A percentile compares a stretch with the other conserved stretches of the same genome.
Conservation (phyloP, 2,797 vertebrate genomes). For the Vultur gryphus region DNA sequence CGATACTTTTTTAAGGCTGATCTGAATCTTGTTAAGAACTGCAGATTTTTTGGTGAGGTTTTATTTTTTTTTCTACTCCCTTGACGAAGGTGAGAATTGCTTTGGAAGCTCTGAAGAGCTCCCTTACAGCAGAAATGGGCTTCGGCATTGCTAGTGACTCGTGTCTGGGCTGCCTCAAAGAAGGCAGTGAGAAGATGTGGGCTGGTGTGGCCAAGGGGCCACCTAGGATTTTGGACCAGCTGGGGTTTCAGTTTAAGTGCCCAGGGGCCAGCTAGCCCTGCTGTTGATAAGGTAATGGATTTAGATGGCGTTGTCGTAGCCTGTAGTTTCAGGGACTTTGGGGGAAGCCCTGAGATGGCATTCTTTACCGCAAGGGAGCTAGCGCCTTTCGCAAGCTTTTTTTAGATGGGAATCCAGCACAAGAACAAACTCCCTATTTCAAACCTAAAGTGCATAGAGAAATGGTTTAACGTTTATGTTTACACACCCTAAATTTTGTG, state of each 20-base stretch:
- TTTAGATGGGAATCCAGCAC: not conserved
- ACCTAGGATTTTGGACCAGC: not conserved
- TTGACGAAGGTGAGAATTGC: not conserved
- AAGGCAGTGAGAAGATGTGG: not conserved
- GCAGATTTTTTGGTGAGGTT: not conserved
- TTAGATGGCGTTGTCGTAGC: fast-evolving
- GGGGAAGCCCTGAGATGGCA: not conserved
- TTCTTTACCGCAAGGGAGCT: not conserved
- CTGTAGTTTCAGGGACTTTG: not conserved
- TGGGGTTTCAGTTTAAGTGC: not conserved
- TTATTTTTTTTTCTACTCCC: not conserved
- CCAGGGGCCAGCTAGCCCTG: not conserved
- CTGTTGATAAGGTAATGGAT: not conserved
- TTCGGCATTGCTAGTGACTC: not conserved
- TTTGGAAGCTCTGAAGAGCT: not conserved
- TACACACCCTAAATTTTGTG: not conserved
- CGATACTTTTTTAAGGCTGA: not conserved
- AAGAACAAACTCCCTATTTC: not conserved
- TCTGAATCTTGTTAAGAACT: not conserved
- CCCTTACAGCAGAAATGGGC: not conserved
- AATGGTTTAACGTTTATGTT: not conserved
- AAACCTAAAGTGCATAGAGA: not conserved
- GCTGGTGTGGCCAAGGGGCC: not conserved
- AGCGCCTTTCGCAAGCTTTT: not conserved
- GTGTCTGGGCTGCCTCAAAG: not conserved